Percentiles rank a stretch among this genome's conserved stretches.
phyloP scores from a whole-genome alignment of 2,113 vertebrate species.

The Sardina pilchardus region DNA sequence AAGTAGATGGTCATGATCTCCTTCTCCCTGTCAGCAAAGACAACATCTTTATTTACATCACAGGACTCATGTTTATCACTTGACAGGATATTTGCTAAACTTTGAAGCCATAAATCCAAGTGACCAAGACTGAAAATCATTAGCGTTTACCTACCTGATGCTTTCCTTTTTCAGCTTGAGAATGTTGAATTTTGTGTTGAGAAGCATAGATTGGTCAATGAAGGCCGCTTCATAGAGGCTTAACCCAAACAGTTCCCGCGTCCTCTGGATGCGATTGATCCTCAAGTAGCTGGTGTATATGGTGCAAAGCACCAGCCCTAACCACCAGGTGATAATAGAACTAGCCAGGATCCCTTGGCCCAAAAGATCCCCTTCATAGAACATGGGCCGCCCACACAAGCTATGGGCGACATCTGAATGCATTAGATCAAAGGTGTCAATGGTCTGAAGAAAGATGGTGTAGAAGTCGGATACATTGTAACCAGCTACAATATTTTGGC shows the following conservation, averaged over 20 bases:
- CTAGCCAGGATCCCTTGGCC: conserved; percentile 24
- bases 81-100: background rate
- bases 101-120: background rate
- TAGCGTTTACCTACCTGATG: background rate
- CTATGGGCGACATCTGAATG: conserved; percentile 25
- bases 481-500: background rate
- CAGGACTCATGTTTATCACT: background rate
- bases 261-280: conserved; percentile 53
- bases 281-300: conserved; percentile 47
- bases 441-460: background rate
- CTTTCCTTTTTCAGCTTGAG: background rate
- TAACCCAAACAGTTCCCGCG: conserved; percentile 51
- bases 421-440: background rate
- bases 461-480: background rate
- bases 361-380: background rate
- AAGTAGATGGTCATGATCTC: conserved; percentile 46
- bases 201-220: conserved; percentile 55
- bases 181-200: conserved; percentile 36
- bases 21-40: background rate
- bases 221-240: conserved; percentile 54
- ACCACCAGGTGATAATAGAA: conserved; percentile 42
- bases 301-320: conserved; percentile 49
- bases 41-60: background rate
- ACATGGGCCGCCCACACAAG: conserved; percentile 25
- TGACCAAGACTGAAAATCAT: background rate